Evolutionary conservation across 2,888 invertebrate species (phyloP).

Genomic region (Iselma pallidipennis): DNA sequence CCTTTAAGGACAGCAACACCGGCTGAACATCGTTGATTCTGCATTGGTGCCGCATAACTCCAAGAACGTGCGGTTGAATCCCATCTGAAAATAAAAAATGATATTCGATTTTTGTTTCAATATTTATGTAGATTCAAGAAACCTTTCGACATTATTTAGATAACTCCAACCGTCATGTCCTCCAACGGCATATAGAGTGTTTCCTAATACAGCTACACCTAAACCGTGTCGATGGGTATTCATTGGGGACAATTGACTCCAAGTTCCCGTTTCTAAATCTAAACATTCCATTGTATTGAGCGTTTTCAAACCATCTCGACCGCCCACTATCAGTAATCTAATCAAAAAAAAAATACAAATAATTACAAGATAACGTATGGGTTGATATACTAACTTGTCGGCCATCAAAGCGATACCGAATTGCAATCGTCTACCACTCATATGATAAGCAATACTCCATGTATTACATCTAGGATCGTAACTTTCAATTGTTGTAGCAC

Average conservation of each 20-base stretch:
- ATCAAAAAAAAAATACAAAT: conserved; percentile 7
- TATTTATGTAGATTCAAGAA: background rate
- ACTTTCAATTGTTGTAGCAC: conserved; percentile 87
- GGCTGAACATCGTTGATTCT: conserved; percentile 84
- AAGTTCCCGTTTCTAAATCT: conserved; percentile 77
- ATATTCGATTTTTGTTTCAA: background rate
- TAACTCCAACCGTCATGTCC: conserved; percentile 97
- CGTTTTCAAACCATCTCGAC: conserved; percentile 91
- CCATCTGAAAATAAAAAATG: conserved; percentile 63
- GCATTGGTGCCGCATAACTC: conserved; percentile 91
- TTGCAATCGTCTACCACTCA: conserved; percentile 82
- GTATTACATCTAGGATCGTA: conserved; percentile 81
- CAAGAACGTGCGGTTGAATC: conserved; percentile 86
- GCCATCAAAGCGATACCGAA: conserved; percentile 89
- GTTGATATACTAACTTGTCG: conserved; percentile 60
- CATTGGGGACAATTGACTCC: conserved; percentile 86
- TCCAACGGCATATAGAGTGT: conserved; percentile 91
- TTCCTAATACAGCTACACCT: conserved; percentile 77
- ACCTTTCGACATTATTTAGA: conserved; percentile 86
- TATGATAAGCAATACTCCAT: conserved; percentile 76
- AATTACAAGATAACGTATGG: background rate
- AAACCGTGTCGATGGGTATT: conserved; percentile 84
- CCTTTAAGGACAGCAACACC: conserved; percentile 86
- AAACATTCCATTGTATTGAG: conserved; percentile 91
- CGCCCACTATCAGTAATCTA: conserved; percentile 81